Evolutionary conservation across 1,140 invertebrate genomes (phyloP), one percentile per base, ranked within the genome.

Genomic region (Cardiocondyla obscurior): DNA sequence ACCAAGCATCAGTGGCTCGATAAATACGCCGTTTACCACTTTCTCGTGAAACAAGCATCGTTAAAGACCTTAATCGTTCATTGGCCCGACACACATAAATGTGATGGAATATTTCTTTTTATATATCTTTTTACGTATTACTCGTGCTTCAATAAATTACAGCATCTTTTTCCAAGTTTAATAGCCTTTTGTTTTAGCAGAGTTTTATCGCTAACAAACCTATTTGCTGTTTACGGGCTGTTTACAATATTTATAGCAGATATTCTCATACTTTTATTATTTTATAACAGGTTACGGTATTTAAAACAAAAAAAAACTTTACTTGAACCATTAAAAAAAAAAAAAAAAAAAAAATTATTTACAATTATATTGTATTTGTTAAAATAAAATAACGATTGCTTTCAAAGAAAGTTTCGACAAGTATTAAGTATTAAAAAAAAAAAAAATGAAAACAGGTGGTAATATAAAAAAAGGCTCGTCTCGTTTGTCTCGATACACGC

Each of bases 401-500:
- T 16, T 4, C 12, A 16, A 62, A 0, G 19, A 39, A 28, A 76
- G 39, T 49, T 62, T 62, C 28, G 53, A 49, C 10, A 64, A 33
- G 1, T 7, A 62, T 44, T 36, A 14, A 30, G 33, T 49, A 4
- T 36, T 12, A 64, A 4, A 51, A 39, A 62, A 81, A 22, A 58
- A 64, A 4, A 51, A 39, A 62, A 81, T 30, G 65, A 39, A 62
- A 42, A 81, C 73, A 62, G 65, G 8, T 51, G 69, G 33, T 0
- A 19, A 69, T 19, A 25, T 67, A 57, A 53, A 85, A 53, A 85
- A 73, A 83, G 70, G 55, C 36, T 74, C 8, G 53, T 14, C n/a
- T n/a, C 39, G 44, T 72, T 83, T 83, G 39, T 77, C 85, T 58
- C 36, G 51, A 86, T 67, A 44, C 12, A 46, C 33, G 7, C 44